Evolutionary conservation across 2,888 invertebrate species (phyloP).

Genomic region (Apeira syringaria): DNA sequence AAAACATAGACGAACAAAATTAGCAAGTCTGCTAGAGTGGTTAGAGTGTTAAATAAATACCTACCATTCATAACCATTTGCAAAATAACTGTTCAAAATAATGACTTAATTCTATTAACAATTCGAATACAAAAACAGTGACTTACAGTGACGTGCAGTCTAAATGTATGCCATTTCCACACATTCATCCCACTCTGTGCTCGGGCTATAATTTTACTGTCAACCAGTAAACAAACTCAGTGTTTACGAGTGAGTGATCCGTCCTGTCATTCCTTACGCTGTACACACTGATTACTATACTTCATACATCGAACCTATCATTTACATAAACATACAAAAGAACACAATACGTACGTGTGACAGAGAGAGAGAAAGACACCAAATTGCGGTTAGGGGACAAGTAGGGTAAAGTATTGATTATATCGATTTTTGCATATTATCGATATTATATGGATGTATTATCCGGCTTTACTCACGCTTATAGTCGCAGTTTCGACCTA

Average conservation of each 20-base stretch:
- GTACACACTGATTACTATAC: conserved; percentile 29
- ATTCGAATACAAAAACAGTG: background rate
- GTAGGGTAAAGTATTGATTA: too few relatives aligned
- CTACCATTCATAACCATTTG: too few relatives aligned
- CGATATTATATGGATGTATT: too few relatives aligned
- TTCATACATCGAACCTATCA: conserved; percentile 33
- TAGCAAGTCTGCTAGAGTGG: too few relatives aligned
- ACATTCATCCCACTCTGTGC: conserved; percentile 6
- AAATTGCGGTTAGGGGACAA: conserved; percentile 29
- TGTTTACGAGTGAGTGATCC: conserved; percentile 39
- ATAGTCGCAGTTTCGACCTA: too few relatives aligned
- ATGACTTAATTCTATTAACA: background rate
- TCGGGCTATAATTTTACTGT: conserved; percentile 46
- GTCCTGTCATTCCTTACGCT: conserved; percentile 35
- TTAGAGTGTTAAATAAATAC: too few relatives aligned
- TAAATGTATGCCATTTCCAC: too few relatives aligned
- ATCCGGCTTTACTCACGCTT: too few relatives aligned
- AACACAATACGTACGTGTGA: conserved; percentile 24
- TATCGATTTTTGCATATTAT: too few relatives aligned
- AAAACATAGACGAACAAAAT: too few relatives aligned
- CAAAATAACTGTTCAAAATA: too few relatives aligned
- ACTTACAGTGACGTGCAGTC: too few relatives aligned
- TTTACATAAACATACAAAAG: conserved; percentile 38
- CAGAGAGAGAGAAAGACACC: conserved; percentile 37
- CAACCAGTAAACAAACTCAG: conserved; percentile 38